Base-by-base conservation (phyloP, 2,113 vertebrate species). In the Ptychochromis oligacanthus region DNA sequence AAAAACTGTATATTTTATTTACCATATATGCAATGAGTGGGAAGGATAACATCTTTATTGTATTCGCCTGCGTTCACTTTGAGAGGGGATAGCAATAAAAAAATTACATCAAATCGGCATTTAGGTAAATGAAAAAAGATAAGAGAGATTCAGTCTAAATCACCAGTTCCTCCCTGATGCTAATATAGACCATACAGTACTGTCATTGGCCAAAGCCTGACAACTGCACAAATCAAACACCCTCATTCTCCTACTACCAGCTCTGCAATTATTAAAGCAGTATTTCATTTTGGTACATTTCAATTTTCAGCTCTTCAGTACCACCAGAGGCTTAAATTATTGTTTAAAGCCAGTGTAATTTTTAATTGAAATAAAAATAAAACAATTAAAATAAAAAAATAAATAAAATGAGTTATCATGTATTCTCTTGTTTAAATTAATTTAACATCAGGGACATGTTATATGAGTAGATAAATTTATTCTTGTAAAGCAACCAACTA, bases 241-340 rank as follows among this genome's bases (percentile, higher is more conserved):
- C 14, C 10, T 36, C 46, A 54, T 92, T 83, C 38, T 75, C 38
- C 40, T 8, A 40, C 43, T 28, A 59, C n/a, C 15, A 76, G 24
- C 36, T 75, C 40, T 65, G 58, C 24, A 62, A 87, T 85, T 86
- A 89, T 87, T 85, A 88, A 92, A 89, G 70, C 77, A 56, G 4
- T 89, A 84, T 92, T 91, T 92, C 86, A 90, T 85, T 77, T 81
- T 6, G 28, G 46, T 70, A 59, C 75, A 70, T 88, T 75, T 83
- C 15, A 75, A 65, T 24, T 77, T 77, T 81, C 22, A 46, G 56
- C 40, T 60, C 70, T 70, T 76, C 84, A 55, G 40, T 58, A 64
- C 74, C 57, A 26, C 81, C 82, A 54, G 10, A 18, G 46, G 26
- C 20, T 72, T 72, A 8, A 72, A 72, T 54, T 72, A 54, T 54